Conservation (phyloP, 2,113 vertebrate species). For the Circaetus gallicus region DNA sequence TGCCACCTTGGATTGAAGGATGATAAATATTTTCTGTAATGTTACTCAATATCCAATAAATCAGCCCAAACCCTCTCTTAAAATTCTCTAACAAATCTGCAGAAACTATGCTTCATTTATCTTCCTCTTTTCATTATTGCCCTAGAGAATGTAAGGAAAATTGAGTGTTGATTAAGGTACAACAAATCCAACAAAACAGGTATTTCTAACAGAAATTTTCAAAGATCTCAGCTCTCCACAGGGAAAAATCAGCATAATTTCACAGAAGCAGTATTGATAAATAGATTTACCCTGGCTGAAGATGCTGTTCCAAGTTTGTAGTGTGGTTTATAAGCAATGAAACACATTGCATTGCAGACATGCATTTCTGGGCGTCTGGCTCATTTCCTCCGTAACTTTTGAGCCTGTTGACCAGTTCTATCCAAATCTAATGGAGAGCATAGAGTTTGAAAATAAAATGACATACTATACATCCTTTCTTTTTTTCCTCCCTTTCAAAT, state of each 20-base stretch:
- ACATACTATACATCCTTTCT: background rate
- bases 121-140: background rate
- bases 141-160: background rate
- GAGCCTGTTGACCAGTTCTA: background rate
- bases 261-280: background rate
- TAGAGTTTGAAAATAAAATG: background rate
- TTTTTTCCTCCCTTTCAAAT: background rate
- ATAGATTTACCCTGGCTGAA: background rate
- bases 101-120: background rate
- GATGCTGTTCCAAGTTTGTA: background rate
- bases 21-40: background rate
- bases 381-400: background rate
- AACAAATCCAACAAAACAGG: background rate
- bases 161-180: background rate
- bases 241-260: background rate
- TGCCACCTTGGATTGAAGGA: background rate
- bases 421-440: background rate
- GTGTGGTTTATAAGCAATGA: background rate
- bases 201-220: background rate
- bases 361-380: background rate
- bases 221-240: background rate
- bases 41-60: background rate
- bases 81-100: background rate
- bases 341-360: background rate
- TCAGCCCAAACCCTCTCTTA: background rate